Base-by-base conservation (phyloP, 2,113 vertebrate genomes). In the Otolemur garnettii region DNA sequence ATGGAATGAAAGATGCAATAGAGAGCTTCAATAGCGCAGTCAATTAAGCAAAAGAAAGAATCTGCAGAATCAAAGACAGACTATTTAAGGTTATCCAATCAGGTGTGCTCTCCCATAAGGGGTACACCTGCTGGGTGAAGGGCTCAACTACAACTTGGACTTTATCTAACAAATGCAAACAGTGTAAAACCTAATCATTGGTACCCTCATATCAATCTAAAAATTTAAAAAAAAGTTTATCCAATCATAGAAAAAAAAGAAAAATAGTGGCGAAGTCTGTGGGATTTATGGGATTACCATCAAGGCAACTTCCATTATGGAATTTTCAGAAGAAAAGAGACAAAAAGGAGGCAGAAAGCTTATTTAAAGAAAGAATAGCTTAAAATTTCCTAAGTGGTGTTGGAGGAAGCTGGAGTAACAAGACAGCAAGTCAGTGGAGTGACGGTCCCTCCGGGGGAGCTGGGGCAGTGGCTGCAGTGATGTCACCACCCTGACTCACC, bases 401-500 rank as follows among this genome's bases (percentile, higher is more conserved):
- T 50, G 45, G 45, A 50, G 45, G 45, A 50, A 50, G 45, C 45
- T 50, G 45, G 45, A 50, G 45, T 50, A 50, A 50, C 45, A 50
- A 50, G 45, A 50, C 2, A 10, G 45, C 45, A 50, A 10, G 45
- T 50, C 8, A 9, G 45, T 9, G 45, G 45, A 9, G 45, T 50
- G 1, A 50, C 45, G 45, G 45, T 50, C 45, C 45, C 45, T 50
- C 7, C 45, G 8, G 45, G 45, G 94, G 97, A 94, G 74, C 97
- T 96, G 96, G 98, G 77, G 96, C 96, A 97, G 97, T 90, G 88
- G 90, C 87, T 68, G 93, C 96, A 95, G 91, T 53, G 79, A 93
- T 26, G 53, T 83, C 81, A 93, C 97, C 95, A 95, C 94, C 96
- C 88, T 94, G 60, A 50, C 64, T 62, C 88, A 80, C 94, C 90